These are phyloP conservation scores for Oreortyx pictus DNA, from an alignment of 2,797 vertebrate species.

Conservation along the genomic window DNA sequence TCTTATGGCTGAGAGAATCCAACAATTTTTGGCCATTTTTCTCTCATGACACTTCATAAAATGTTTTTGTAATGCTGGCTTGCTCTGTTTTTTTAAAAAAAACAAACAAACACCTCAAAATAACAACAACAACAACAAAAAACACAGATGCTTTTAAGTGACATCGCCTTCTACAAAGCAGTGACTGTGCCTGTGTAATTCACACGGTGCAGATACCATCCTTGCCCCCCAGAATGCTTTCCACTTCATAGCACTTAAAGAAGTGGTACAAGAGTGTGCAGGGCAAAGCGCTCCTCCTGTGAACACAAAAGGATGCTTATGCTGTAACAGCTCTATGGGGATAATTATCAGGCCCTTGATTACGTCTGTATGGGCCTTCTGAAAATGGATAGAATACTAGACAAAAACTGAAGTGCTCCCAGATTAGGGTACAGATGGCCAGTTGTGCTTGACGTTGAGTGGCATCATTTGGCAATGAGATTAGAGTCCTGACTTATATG, in stretches of 20 bases:
- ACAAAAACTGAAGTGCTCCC: not conserved
- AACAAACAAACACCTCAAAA: not conserved
- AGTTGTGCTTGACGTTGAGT: not conserved
- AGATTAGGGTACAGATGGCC: not conserved
- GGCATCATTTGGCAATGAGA: not conserved
- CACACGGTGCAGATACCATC: not conserved
- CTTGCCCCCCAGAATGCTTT: not conserved
- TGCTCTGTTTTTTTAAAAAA: not conserved
- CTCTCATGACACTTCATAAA: not conserved
- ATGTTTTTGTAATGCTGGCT: not conserved
- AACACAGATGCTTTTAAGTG: not conserved
- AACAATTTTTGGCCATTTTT: not conserved
- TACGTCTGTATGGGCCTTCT: conserved; percentile 9
- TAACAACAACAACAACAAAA: too few relatives aligned
- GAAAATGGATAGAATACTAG: not conserved
- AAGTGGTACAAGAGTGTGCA: not conserved
- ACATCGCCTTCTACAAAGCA: not conserved
- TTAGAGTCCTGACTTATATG: not conserved
- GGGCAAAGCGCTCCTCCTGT: not conserved
- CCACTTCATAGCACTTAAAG: not conserved
- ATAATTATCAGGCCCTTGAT: conserved; percentile 6
- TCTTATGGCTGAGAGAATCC: not conserved
- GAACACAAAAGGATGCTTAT: not conserved
- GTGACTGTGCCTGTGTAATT: not conserved
- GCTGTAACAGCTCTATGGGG: not conserved